Evolutionary conservation across 2,797 vertebrate species (phyloP).

Genomic region (Gadopsis bispinosus): DNA sequence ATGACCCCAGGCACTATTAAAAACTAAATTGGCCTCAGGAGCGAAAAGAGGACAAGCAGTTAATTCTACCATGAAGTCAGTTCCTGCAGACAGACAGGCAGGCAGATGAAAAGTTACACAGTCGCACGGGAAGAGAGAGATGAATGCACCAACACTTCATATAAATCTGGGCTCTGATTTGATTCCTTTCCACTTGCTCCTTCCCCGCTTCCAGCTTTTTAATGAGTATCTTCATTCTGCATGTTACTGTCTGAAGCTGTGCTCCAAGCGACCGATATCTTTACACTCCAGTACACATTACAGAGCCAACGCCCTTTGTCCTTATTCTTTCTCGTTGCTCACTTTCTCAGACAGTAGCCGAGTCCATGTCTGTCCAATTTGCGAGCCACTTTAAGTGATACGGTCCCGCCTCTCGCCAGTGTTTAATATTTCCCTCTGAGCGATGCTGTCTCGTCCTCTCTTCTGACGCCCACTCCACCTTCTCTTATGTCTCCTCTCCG

Average conservation of each 20-base stretch:
- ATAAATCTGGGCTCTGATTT: slow-evolving; percentile 72
- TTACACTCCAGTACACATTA: slow-evolving; percentile 76
- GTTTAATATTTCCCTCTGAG: slow-evolving; percentile 64
- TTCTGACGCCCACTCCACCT: slow-evolving; percentile 65
- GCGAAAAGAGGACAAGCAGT: slow-evolving; percentile 44
- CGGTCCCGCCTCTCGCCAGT: slow-evolving; percentile 51
- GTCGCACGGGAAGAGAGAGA: slow-evolving; percentile 28
- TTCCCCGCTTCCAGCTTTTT: slow-evolving; percentile 72
- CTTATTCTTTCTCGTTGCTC: slow-evolving; percentile 57
- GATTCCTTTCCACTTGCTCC: slow-evolving; percentile 69
- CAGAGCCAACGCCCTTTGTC: slow-evolving; percentile 72
- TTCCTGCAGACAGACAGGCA: slow-evolving; percentile 38
- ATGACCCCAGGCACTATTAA: slow-evolving; percentile 66
- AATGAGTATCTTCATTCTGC: slow-evolving; percentile 79
- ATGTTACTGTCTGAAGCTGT: slow-evolving; percentile 71
- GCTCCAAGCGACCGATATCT: slow-evolving; percentile 73
- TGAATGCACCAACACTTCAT: slow-evolving; percentile 65
- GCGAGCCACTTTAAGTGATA: slow-evolving; percentile 66
- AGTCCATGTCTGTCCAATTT: slow-evolving; percentile 73
- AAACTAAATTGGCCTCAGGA: slow-evolving; percentile 58
- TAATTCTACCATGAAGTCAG: slow-evolving; percentile 55
- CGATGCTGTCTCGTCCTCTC: slow-evolving; percentile 49
- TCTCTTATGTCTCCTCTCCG: slow-evolving; percentile 49
- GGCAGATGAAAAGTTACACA: slow-evolving; percentile 56
- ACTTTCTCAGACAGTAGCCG: slow-evolving; percentile 58